Evolutionary conservation across 2,888 invertebrate species (phyloP).

Genomic region (Temnothorax unifasciatus): DNA sequence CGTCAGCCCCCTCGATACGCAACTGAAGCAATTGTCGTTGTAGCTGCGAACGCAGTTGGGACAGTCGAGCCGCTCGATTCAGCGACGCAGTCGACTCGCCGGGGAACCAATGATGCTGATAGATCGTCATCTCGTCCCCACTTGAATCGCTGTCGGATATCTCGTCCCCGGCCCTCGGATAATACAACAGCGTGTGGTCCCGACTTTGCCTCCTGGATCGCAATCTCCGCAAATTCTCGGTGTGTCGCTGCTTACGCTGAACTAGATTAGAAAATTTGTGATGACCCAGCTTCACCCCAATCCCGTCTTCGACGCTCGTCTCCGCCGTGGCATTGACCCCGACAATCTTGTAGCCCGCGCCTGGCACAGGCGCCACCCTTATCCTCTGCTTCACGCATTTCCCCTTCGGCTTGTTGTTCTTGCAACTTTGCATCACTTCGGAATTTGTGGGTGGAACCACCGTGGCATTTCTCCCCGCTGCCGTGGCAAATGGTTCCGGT

Average conservation of each 20-base stretch:
- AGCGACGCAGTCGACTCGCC: constrained; percentile 78
- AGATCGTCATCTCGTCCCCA: constrained; percentile 84
- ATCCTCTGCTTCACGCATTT: constrained; percentile 82
- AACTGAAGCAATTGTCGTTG: constrained; percentile 87
- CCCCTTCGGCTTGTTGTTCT: constrained; percentile 78
- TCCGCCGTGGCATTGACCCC: constrained; percentile 62
- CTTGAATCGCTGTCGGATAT: constrained; percentile 86
- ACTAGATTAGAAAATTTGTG: constrained; percentile 74
- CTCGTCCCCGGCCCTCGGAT: constrained; percentile 85
- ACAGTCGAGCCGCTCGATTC: constrained; percentile 82
- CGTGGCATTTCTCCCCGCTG: constrained; percentile 78
- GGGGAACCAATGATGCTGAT: constrained; percentile 86
- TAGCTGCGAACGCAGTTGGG: constrained; percentile 85
- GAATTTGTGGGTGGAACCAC: constrained; percentile 78
- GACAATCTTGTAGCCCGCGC: constrained; percentile 65
- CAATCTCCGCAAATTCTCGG: constrained; percentile 76
- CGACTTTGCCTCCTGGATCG: constrained; percentile 79
- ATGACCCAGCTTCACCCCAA: constrained; percentile 71
- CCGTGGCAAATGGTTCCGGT: constrained; percentile 82
- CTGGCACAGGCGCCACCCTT: constrained; percentile 73
- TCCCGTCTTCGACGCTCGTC: constrained; percentile 51
- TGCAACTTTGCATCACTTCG: constrained; percentile 78
- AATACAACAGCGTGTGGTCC: constrained; percentile 84
- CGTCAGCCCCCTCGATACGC: constrained; percentile 81
- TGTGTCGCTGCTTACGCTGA: constrained; percentile 74